phyloP scores from a whole-genome alignment of 2,888 invertebrate genomes.

The Epistrophe grossulariae region DNA sequence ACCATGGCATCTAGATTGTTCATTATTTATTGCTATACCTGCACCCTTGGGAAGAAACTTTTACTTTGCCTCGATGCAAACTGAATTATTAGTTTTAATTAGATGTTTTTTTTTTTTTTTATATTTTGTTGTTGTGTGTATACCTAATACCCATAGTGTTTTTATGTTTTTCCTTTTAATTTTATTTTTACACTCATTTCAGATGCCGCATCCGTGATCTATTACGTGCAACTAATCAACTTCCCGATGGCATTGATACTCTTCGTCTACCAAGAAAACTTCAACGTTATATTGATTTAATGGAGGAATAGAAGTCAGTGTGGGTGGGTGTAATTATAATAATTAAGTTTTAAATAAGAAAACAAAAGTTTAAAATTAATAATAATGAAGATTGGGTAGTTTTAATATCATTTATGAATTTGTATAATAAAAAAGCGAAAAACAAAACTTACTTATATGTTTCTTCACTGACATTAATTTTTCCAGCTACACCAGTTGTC shows the following conservation, averaged over 20 bases:
- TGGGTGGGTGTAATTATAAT: not conserved
- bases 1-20: constrained; percentile 18
- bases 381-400: not conserved
- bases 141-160: constrained; percentile 5
- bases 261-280: constrained; percentile 88
- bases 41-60: constrained; percentile 27
- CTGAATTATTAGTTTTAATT: constrained; percentile 51
- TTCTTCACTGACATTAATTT: constrained; percentile 95
- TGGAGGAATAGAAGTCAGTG: constrained; percentile 85
- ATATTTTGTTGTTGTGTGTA: not conserved
- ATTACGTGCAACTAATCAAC: constrained; percentile 88
- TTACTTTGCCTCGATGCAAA: constrained; percentile 8
- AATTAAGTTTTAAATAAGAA: constrained; percentile 43
- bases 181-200: constrained; percentile 25
- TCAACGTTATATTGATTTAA: constrained; percentile 89
- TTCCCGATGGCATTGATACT: constrained; percentile 90
- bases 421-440: constrained; percentile 4
- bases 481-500: constrained; percentile 94
- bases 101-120: constrained; percentile 25
- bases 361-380: not conserved
- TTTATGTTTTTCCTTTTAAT: constrained; percentile 24
- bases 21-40: not conserved
- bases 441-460: constrained; percentile 91
- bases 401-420: not conserved
- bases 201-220: constrained; percentile 88